Evolutionary conservation across 1,140 invertebrate genomes (phyloP).

Genomic region (Lordiphosa stackelbergi): DNA sequence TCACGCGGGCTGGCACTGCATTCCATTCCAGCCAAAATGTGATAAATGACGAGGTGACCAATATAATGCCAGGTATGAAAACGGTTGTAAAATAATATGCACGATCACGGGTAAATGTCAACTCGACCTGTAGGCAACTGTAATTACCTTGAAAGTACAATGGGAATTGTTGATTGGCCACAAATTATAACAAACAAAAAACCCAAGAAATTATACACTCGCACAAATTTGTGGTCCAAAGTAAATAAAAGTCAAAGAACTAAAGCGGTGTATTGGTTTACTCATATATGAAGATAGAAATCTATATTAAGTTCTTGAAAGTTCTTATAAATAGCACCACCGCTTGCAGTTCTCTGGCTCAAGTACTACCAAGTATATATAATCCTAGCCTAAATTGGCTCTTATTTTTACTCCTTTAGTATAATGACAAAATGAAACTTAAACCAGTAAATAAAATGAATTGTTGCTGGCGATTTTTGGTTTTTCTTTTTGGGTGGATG

Average conservation of each 20-base stretch:
- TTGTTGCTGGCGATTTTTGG: constrained; percentile 11
- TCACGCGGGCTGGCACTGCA: constrained; percentile 94
- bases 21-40: constrained; percentile 96
- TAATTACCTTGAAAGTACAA: constrained; percentile 88
- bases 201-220: constrained; percentile 3
- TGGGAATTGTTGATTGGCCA: constrained; percentile 41
- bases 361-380: too few relatives aligned
- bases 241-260: too few relatives aligned
- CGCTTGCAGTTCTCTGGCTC: too few relatives aligned
- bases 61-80: constrained; percentile 96
- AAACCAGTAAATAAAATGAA: constrained; percentile 2
- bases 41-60: constrained; percentile 95
- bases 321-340: too few relatives aligned
- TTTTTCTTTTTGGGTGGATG: constrained; percentile 18
- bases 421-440: too few relatives aligned
- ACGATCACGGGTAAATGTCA: constrained; percentile 94
- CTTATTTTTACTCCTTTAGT: too few relatives aligned
- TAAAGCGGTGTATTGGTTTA: too few relatives aligned
- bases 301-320: too few relatives aligned
- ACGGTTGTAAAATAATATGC: constrained; percentile 97
- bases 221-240: not conserved
- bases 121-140: constrained; percentile 93
- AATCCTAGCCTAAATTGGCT: too few relatives aligned
- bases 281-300: too few relatives aligned
- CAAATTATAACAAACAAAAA: constrained; percentile 39